Conservation (phyloP, 1,140 invertebrate genomes). For the Drosophila melanica region DNA sequence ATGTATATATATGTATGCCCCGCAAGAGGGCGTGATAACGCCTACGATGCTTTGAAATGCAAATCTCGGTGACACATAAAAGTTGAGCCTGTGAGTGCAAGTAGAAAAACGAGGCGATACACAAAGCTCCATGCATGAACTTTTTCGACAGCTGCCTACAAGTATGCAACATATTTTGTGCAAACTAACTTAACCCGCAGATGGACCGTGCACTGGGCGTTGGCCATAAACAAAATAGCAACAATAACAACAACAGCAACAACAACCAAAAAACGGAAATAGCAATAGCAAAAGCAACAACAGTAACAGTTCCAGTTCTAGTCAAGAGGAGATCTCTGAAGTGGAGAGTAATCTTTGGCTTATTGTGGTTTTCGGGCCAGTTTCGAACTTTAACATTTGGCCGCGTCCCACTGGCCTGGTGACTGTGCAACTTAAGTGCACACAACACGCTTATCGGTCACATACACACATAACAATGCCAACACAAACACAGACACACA, state of each 20-base stretch:
- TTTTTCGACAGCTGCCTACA: constrained; percentile 65
- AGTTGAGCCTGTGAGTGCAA: constrained; percentile 15
- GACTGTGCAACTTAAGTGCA: constrained; percentile 75
- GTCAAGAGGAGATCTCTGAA: constrained; percentile 39
- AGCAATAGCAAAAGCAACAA: constrained; percentile 13
- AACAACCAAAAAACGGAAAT: constrained; percentile 8
- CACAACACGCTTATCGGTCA: constrained; percentile 77
- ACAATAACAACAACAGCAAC: neutral
- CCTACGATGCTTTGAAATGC: constrained; percentile 64
- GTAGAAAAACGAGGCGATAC: constrained; percentile 8
- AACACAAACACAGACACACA: constrained; percentile 16
- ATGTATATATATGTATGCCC: constrained; percentile 9
- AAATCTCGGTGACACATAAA: constrained; percentile 65
- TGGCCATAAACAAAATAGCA: constrained; percentile 49
- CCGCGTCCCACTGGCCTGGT: constrained; percentile 23
- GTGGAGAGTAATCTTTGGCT: constrained; percentile 54
- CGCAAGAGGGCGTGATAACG: constrained; percentile 36
- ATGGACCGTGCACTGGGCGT: constrained; percentile 34
- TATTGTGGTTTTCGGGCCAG: constrained; percentile 73
- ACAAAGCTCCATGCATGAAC: constrained; percentile 16
- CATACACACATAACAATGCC: constrained; percentile 44
- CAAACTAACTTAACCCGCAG: constrained; percentile 38
- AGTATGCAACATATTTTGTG: constrained; percentile 77
- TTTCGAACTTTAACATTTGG: constrained; percentile 66
- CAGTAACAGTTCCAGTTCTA: constrained; percentile 25